Base-by-base conservation (phyloP, 2,888 invertebrate genomes). In the Sphinx pinastri region DNA sequence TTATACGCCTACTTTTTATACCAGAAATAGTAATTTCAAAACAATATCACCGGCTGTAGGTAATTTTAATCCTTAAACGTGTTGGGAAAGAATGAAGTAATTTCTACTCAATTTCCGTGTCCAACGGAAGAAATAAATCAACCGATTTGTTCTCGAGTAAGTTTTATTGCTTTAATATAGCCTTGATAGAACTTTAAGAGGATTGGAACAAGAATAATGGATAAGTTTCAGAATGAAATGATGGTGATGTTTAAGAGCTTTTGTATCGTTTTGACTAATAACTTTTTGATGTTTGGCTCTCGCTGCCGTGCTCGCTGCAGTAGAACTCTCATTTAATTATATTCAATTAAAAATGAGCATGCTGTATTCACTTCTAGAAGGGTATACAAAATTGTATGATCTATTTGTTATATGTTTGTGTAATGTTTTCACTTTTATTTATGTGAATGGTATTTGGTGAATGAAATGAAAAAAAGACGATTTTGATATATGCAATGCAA, bases 161-260 rank as follows among this genome's bases (percentile, higher is more conserved):
- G 60, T 60, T 45, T 60, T 60, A 60, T 16, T n/a, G 16, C 16
- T 16, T 45, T 11, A n/a, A 16, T 47, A 60, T n/a, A n/a, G 6
- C 3, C 10, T 7, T 11, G n/a, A 31, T n/a, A 60, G 25, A 14
- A 3, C 14, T 12, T 58, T 31, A 58, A 58, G 31, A 12, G 31
- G 12, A 58, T 58, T 25, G 58, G 58, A 58, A 7, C 58, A 58
- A 31, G 58, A 31, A 25, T 31, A 58, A 58, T 31, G 58, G 31
- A 31, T 58, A 58, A 58, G 31, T 58, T 31, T 58, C 31, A 58
- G 13, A 58, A 31, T 31, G 13, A 25, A 25, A 58, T 58, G 19
- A 58, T 58, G 58, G 58, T 31, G 58, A 10, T 31, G 5, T 58
- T 58, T 58, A 31, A 58, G 13, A 31, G 31, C 12, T 12, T 58